Conservation (phyloP, 1,140 invertebrate genomes). For the Subanguina moxae region DNA sequence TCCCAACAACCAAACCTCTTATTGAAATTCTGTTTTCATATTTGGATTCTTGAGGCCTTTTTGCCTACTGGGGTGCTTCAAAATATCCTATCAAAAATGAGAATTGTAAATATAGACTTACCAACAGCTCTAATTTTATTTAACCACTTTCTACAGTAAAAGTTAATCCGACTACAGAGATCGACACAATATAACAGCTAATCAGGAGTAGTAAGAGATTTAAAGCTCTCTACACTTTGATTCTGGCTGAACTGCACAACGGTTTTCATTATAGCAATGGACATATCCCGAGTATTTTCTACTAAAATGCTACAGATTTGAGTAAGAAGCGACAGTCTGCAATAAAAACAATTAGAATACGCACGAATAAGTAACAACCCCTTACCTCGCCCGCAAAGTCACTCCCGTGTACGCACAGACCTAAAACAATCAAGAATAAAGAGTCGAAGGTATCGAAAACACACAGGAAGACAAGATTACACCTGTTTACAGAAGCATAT, state of each 20-base stretch:
- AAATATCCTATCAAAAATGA: no score
- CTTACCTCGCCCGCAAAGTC: slow-evolving; percentile 16
- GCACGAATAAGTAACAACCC: neutral
- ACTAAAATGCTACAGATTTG: slow-evolving; percentile 13
- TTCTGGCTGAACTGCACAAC: slow-evolving; percentile 27
- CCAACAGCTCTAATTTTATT: no score
- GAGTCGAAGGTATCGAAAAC: no score
- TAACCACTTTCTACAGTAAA: no score
- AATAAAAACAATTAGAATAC: neutral
- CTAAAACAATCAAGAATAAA: no score
- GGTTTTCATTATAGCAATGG: slow-evolving; percentile 26
- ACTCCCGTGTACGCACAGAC: slow-evolving; percentile 19
- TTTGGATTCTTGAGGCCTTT: no score
- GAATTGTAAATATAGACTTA: no score
- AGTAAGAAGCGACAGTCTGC: neutral
- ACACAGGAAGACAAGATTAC: slow-evolving; percentile 23
- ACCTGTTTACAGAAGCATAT: slow-evolving; percentile 16
- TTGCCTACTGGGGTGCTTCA: no score
- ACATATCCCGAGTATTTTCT: slow-evolving; percentile 15
- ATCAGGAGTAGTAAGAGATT: neutral
- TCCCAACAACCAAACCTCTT: no score
- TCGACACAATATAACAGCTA: no score
- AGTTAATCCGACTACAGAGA: no score
- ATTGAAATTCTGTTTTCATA: no score
- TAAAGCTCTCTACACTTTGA: neutral